Conservation (phyloP, 2,888 invertebrate genomes). For the Encarsia formosa region DNA sequence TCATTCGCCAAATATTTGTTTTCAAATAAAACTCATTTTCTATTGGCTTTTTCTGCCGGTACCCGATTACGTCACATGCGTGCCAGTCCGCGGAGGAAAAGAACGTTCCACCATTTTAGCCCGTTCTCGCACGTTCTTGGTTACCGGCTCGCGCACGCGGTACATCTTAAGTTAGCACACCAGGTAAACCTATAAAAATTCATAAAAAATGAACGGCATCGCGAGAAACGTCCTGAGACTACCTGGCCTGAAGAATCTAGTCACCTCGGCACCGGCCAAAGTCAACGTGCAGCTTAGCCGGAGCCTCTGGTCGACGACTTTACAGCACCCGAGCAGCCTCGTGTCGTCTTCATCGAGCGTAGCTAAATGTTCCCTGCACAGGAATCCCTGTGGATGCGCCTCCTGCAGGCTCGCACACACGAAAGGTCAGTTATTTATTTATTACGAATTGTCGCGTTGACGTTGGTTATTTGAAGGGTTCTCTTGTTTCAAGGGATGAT, state of each 20-base stretch:
- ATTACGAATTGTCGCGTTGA: background rate
- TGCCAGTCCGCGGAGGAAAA: background rate
- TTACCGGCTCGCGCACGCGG: background rate
- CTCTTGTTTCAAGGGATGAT: background rate
- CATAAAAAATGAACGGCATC: constrained; percentile 21
- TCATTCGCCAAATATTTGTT: too few relatives aligned
- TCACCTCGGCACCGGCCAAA: background rate
- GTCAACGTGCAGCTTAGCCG: constrained; percentile 2
- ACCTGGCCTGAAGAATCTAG: constrained; percentile 12
- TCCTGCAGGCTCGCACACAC: constrained; percentile 65
- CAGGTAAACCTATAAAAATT: background rate
- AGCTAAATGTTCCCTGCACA: constrained; percentile 24
- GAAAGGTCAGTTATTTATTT: constrained; percentile 58
- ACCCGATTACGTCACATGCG: too few relatives aligned
- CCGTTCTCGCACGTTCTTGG: constrained; percentile 4
- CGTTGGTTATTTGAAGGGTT: constrained; percentile 5
- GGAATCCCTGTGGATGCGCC: constrained; percentile 62
- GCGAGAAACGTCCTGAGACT: constrained; percentile 18
- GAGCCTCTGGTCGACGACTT: constrained; percentile 1
- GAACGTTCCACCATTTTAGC: constrained; percentile 3
- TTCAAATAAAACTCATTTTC: too few relatives aligned
- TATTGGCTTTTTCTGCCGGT: too few relatives aligned
- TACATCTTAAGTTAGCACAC: background rate
- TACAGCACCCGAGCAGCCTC: constrained; percentile 1
- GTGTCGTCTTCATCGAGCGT: background rate